A percentile compares a stretch with the other conserved stretches of the same genome.
phyloP scores from a whole-genome alignment of 2,888 invertebrate species.

The Labia minor region DNA sequence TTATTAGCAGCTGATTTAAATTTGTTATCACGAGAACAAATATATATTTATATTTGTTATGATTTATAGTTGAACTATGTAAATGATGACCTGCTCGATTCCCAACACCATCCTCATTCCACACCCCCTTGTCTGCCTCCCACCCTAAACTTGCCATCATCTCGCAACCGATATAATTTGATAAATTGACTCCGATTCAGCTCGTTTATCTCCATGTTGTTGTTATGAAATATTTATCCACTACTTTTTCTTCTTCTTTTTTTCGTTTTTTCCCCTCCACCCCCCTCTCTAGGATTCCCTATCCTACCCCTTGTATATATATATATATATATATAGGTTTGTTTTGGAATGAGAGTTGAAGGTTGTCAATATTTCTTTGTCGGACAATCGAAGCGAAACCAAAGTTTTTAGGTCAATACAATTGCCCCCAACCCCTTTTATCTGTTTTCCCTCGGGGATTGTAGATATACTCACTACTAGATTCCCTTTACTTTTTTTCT shows the following conservation, averaged over 20 bases:
- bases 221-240: constrained; percentile 13
- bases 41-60: not conserved
- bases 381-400: constrained; percentile 7
- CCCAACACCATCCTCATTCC: not conserved
- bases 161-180: not conserved
- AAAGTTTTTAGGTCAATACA: constrained; percentile 8
- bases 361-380: constrained; percentile 13
- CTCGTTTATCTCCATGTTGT: constrained; percentile 13
- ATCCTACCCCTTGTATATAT: too few relatives aligned
- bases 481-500: too few relatives aligned
- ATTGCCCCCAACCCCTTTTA: not conserved
- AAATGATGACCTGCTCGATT: not conserved
- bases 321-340: too few relatives aligned
- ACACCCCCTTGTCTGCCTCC: not conserved
- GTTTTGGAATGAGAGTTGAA: not conserved
- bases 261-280: too few relatives aligned
- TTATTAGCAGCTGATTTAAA: constrained; percentile 1
- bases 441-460: not conserved
- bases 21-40: constrained; percentile 3
- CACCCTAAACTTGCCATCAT: not conserved
- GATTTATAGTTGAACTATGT: not conserved
- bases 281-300: too few relatives aligned
- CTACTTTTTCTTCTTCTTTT: not conserved
- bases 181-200: constrained; percentile 2
- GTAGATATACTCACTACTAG: not conserved